phyloP scores from a whole-genome alignment of 1,140 invertebrate species.

The Drosophila jambulina region DNA sequence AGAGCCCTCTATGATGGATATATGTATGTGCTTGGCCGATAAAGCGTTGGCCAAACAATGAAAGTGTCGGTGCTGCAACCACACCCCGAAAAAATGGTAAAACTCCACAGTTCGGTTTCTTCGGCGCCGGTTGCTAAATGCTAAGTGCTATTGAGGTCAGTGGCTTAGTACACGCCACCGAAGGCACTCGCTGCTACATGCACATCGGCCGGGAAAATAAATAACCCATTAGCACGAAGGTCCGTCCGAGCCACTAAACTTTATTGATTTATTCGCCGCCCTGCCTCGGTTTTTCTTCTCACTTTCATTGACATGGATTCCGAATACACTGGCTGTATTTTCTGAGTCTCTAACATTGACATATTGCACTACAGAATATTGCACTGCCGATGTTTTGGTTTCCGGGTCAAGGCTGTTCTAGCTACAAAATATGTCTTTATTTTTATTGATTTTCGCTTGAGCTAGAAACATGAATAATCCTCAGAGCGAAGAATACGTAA shows the following conservation, averaged over 20 bases:
- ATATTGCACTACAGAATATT: constrained; percentile 32
- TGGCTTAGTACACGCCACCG: constrained; percentile 71
- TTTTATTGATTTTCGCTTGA: constrained; percentile 36
- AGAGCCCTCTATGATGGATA: constrained; percentile 17
- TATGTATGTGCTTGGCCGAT: constrained; percentile 47
- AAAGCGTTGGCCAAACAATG: constrained; percentile 64
- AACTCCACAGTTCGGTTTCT: constrained; percentile 53
- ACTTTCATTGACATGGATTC: constrained; percentile 73
- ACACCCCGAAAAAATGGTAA: constrained; percentile 51
- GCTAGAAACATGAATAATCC: neutral
- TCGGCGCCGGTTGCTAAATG: constrained; percentile 42
- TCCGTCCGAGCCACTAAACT: constrained; percentile 44
- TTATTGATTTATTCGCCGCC: constrained; percentile 72
- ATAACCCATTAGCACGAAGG: constrained; percentile 82
- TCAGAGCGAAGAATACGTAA: neutral
- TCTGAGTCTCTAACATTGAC: constrained; percentile 51
- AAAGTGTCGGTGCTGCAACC: constrained; percentile 69
- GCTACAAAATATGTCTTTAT: neutral
- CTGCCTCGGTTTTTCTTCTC: constrained; percentile 59
- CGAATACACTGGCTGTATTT: constrained; percentile 16
- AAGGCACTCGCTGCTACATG: constrained; percentile 36
- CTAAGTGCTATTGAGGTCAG: constrained; percentile 73
- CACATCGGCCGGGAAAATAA: constrained; percentile 64
- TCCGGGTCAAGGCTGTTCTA: constrained; percentile 27
- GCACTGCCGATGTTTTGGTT: constrained; percentile 17